Conservation (phyloP, 2,888 invertebrate species). For the Nomada ferruginata region DNA sequence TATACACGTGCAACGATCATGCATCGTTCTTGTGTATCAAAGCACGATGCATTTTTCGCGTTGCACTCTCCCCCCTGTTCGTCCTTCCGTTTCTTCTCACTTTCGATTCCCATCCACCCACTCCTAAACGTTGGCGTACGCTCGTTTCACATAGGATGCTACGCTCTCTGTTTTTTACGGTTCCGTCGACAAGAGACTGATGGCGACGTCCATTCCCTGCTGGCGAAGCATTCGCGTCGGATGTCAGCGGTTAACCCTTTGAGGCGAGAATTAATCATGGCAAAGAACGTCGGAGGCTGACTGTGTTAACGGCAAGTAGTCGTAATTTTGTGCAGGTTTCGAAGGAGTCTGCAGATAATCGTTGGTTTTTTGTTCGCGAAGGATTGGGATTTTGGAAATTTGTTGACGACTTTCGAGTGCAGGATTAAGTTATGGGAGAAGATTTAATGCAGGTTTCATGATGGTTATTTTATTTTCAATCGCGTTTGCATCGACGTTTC, state of each 20-base stretch:
- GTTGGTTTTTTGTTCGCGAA: too few species aligned
- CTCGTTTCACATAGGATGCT: slow-evolving; percentile 27
- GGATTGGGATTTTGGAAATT: too few species aligned
- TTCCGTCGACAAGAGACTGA: slow-evolving; percentile 17
- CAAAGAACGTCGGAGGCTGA: neutral
- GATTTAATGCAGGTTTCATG: too few species aligned
- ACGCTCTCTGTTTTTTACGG: slow-evolving; percentile 20
- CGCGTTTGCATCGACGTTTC: neutral
- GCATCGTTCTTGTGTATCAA: slow-evolving; percentile 56
- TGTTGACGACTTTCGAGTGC: too few species aligned
- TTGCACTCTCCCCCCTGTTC: slow-evolving; percentile 27
- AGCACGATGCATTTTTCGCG: slow-evolving; percentile 62
- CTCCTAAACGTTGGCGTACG: neutral
- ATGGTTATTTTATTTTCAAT: too few species aligned
- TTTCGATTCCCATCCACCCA: neutral
- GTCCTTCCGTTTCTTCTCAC: slow-evolving; percentile 24
- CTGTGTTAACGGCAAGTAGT: neutral
- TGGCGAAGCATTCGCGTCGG: slow-evolving; percentile 7
- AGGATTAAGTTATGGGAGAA: too few species aligned
- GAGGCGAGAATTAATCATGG: slow-evolving; percentile 14
- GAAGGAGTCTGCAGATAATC: too few species aligned
- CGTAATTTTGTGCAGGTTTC: too few species aligned
- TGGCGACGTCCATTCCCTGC: slow-evolving; percentile 23
- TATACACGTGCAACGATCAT: slow-evolving; percentile 46
- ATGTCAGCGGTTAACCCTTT: slow-evolving; percentile 29